Evolutionary conservation across 2,113 vertebrate species (phyloP).

Genomic region (Drymodes brunneopygia): DNA sequence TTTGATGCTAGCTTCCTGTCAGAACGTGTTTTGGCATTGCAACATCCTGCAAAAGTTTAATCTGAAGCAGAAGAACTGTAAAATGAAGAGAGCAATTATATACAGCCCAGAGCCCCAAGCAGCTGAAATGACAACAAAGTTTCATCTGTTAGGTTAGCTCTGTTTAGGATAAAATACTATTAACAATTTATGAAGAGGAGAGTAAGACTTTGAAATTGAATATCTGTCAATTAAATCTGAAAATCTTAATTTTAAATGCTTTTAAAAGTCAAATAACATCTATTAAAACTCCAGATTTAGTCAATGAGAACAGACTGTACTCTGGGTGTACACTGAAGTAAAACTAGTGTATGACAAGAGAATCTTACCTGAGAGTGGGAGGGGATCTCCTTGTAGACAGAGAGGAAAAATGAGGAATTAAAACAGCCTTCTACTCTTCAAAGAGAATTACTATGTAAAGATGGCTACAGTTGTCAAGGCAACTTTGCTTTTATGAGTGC

Average conservation of each 20-base stretch:
- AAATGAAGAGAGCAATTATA: slow-evolving; percentile 39
- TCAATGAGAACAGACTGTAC: slow-evolving; percentile 32
- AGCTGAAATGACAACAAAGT: slow-evolving; percentile 51
- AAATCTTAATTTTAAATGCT: slow-evolving; percentile 50
- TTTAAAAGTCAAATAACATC: slow-evolving; percentile 34
- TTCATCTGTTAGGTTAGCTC: slow-evolving; percentile 13
- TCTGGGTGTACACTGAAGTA: background rate
- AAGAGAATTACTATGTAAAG: slow-evolving; percentile 7
- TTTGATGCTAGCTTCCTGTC: slow-evolving; percentile 55
- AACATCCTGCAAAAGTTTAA: slow-evolving; percentile 55
- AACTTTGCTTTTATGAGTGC: slow-evolving; percentile 40
- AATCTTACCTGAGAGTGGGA: background rate
- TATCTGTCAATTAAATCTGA: slow-evolving; percentile 41
- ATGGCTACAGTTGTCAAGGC: slow-evolving; percentile 53
- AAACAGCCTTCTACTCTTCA: background rate
- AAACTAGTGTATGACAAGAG: background rate
- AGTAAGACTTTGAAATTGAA: slow-evolving; percentile 41
- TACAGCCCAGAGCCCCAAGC: background rate
- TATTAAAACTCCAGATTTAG: slow-evolving; percentile 42
- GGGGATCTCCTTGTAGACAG: background rate
- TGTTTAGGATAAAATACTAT: slow-evolving; percentile 38
- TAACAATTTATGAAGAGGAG: slow-evolving; percentile 44
- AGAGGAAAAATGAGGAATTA: background rate
- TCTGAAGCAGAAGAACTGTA: slow-evolving; percentile 40
- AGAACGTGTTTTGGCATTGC: slow-evolving; percentile 32